These are phyloP conservation scores for Chorisops tibialis DNA, from an alignment of 2,888 invertebrate genomes.

Conservation along the genomic window DNA sequence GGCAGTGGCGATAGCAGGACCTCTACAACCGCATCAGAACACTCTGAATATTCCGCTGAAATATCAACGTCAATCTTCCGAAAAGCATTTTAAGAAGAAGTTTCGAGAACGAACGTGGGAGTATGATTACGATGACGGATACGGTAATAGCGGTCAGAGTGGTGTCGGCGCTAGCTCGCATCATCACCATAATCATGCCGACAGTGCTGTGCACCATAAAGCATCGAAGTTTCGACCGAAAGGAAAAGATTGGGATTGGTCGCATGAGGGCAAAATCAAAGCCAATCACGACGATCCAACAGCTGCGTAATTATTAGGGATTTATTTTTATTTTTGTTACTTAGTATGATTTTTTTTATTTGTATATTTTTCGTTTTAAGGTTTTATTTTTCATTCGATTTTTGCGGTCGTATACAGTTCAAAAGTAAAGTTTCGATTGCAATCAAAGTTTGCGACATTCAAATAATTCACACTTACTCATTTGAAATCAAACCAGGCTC, in stretches of 20 bases:
- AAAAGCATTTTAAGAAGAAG: conserved; percentile 79
- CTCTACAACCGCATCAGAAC: conserved; percentile 35
- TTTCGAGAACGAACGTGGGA: conserved; percentile 76
- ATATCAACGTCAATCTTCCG: conserved; percentile 60
- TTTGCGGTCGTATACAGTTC: too few species aligned
- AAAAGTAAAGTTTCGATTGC: too few species aligned
- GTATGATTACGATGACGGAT: conserved; percentile 51
- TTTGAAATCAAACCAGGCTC: too few species aligned
- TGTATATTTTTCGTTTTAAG: background rate
- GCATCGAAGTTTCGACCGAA: conserved; percentile 67
- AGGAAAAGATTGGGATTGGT: conserved; percentile 72
- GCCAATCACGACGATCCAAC: conserved; percentile 32
- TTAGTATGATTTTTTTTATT: background rate
- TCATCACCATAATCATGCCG: conserved; percentile 19
- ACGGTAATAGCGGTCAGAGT: conserved; percentile 26
- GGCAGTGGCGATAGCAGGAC: conserved; percentile 5
- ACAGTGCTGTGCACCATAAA: conserved; percentile 53
- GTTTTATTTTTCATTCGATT: too few species aligned
- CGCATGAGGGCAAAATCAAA: conserved; percentile 43
- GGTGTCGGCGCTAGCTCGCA: conserved; percentile 16
- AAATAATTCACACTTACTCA: too few species aligned
- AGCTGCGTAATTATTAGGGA: conserved; percentile 21
- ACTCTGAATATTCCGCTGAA: conserved; percentile 57
- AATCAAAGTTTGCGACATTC: too few species aligned
- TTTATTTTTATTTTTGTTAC: background rate